Evolutionary conservation across 2,888 invertebrate genomes (phyloP), one percentile per base, ranked within the genome.

Genomic region (Harpalus rubripes): DNA sequence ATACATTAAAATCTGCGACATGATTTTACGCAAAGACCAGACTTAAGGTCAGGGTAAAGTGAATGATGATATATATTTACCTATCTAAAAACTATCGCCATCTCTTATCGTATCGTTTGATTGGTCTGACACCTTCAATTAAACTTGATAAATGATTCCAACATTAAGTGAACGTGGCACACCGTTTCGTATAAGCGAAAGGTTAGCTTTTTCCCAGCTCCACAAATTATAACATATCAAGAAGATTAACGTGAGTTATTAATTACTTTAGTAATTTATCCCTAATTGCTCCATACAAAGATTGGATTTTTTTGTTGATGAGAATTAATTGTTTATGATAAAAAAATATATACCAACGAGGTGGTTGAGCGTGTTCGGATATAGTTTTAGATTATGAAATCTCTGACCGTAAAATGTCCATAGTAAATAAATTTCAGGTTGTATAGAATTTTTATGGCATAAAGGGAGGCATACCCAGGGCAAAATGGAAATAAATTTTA

Each of bases 401-500:
- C 44, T 52, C 10, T 7, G 44, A 10, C 32, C 32, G 6, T 32
- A 52, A 52, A 12, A 52, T 52, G 12, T 52, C 6, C 12, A 8
- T 63, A 12, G 1, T 22, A 10, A 22, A 63, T 63, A 68, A 39
- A n/a, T 15, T 39, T 68, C 65, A 12, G 65, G 65, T 68, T 39
- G 68, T n/a, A 26, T 7, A 15, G 39, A 68, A 61, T 4, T 68
- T 68, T 68, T 68, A 39, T 68, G 8, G 3, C 32, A 26, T 32
- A 18, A 65, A n/a, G 65, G 65, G 26, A 18, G 65, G 22, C n/a
- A 18, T 12, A 12, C n/a, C 8, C 65, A 26, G 65, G 10, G 16
- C 59, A 18, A 32, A 65, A 65, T 65, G 26, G 32, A 65, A 65
- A 65, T 26, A 65, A 26, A 26, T 26, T 22, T 65, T 22, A 65